These are phyloP conservation scores for Exephanes ischioxanthus DNA, from an alignment of 2,888 invertebrate species.

Conservation along the genomic window DNA sequence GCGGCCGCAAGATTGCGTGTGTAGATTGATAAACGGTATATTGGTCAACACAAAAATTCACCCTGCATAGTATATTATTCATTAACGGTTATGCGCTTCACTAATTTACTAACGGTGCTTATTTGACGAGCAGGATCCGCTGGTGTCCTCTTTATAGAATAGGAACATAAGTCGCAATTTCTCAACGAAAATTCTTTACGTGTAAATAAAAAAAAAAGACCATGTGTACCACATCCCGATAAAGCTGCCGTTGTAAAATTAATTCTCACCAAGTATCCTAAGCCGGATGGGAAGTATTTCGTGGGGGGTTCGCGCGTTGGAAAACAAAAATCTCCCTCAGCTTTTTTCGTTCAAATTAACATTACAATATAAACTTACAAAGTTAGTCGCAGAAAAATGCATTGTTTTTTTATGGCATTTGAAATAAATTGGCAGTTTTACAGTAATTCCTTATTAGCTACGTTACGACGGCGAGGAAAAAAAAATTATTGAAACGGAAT, in stretches of 20 bases:
- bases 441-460: conserved; percentile 70
- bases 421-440: conserved; percentile 80
- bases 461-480: conserved; percentile 26
- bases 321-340: conserved; percentile 48
- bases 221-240: conserved; percentile 76
- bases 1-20: conserved; percentile 64
- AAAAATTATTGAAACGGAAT: conserved; percentile 40
- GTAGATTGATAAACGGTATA: conserved; percentile 50
- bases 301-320: conserved; percentile 34
- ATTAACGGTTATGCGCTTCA: conserved; percentile 70
- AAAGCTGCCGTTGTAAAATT: conserved; percentile 76
- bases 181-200: conserved; percentile 74
- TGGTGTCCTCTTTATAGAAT: conserved; percentile 74
- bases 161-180: conserved; percentile 81
- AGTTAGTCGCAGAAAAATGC: conserved; percentile 76
- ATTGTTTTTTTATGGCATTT: conserved; percentile 79
- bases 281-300: conserved; percentile 58
- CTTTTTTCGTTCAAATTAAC: conserved; percentile 34
- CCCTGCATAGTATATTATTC: conserved; percentile 78
- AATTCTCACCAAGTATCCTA: conserved; percentile 63
- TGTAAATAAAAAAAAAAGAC: conserved; percentile 59
- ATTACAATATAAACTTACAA: conserved; percentile 70
- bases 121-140: conserved; percentile 68
- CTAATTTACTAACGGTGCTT: conserved; percentile 70
- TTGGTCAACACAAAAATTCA: conserved; percentile 78